A percentile compares a stretch with the other conserved stretches of the same genome.
Conservation (phyloP, 2,888 invertebrate genomes). For the Lacanobia oleracea region DNA sequence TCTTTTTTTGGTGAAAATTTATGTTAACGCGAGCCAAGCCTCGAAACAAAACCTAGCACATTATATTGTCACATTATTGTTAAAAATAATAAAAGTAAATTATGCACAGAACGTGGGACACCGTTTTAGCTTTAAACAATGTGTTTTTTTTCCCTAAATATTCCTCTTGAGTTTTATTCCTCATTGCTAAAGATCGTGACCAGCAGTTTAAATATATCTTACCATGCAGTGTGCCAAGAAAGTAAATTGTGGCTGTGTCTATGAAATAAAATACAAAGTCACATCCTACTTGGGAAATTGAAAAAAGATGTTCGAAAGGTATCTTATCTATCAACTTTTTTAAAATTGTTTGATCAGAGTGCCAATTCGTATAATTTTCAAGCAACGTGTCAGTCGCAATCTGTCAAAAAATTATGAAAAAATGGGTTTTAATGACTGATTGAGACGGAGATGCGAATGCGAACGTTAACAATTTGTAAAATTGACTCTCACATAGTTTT, state of each 20-base stretch:
- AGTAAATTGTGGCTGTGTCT: not conserved
- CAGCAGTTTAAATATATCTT: conserved; percentile 14
- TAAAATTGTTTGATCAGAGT: not conserved
- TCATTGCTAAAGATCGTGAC: conserved; percentile 21
- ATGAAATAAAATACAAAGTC: not conserved
- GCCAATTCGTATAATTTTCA: no score
- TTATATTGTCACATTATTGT: not conserved
- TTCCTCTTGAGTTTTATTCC: not conserved
- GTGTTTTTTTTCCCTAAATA: not conserved
- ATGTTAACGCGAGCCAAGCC: no score
- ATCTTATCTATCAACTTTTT: no score
- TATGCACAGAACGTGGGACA: not conserved
- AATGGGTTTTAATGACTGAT: no score
- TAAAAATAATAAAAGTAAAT: not conserved
- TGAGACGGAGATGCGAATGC: no score
- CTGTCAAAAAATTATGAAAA: no score
- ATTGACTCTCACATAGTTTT: no score
- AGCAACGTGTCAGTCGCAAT: no score
- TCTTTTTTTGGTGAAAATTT: no score
- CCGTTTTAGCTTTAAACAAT: conserved; percentile 1
- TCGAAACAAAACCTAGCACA: no score
- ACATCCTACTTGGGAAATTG: not conserved
- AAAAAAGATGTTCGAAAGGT: no score
- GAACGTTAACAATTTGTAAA: no score
- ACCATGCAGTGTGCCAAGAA: conserved; percentile 10